These are phyloP conservation scores for Diglossa cyanea DNA, from an alignment of 2,797 vertebrate species.

Conservation along the genomic window DNA sequence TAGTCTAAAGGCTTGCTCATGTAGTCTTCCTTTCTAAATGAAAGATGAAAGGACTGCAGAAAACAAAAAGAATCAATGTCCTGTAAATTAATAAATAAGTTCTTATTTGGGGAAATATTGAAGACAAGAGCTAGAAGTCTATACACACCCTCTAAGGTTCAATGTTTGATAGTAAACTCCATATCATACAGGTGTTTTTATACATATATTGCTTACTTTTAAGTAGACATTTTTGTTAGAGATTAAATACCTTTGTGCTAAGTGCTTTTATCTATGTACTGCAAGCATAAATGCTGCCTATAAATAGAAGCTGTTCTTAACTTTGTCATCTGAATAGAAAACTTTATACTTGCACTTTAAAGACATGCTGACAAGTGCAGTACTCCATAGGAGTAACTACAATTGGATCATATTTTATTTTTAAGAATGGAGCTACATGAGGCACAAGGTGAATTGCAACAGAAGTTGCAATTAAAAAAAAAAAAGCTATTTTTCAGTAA, in stretches of 20 bases:
- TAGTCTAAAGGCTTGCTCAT: not conserved
- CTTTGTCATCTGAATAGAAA: not conserved
- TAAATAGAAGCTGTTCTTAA: not conserved
- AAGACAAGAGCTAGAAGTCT: not conserved
- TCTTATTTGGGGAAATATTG: not conserved
- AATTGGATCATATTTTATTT: not conserved
- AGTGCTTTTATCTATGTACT: not conserved
- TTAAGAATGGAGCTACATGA: rapidly evolving
- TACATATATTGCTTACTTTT: not conserved
- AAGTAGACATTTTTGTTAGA: not conserved
- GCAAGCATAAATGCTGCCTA: not conserved
- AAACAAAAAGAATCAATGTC: not conserved
- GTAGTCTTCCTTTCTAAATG: not conserved
- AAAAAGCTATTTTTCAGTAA: not conserved
- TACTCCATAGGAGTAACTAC: not conserved
- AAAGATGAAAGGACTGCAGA: not conserved
- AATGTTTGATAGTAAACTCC: not conserved
- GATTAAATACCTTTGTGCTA: not conserved
- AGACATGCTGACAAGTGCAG: not conserved
- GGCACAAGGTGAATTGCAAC: rapidly evolving
- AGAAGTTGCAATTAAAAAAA: not conserved
- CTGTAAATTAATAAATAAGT: not conserved
- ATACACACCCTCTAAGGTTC: not conserved
- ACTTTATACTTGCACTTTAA: not conserved
- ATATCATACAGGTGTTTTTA: not conserved